Evolutionary conservation across 2,113 vertebrate genomes (phyloP), one percentile per base, ranked within the genome.

Genomic region (Pongo abelii): DNA sequence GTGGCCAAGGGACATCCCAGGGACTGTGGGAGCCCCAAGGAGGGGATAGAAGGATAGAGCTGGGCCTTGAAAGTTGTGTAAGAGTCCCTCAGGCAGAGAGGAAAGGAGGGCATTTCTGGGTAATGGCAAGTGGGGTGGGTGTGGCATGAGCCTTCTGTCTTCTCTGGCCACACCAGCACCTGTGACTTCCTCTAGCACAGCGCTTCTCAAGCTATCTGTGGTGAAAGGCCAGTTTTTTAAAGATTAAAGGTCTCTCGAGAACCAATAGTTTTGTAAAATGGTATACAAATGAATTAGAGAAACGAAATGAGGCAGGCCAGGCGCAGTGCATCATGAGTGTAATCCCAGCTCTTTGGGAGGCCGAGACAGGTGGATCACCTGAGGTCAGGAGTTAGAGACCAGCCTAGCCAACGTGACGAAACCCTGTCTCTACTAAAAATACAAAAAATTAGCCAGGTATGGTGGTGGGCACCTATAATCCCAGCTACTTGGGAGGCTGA

Each of bases 51-150:
- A 70, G 10, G 4, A 40, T 80, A 30, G 78, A 80, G 5, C 81
- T 67, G 78, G 94, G 95, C 64, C 48, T 70, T 61, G 77, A 46
- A 48, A 59, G 75, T 10, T 61, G 16, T 18, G 18, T 70, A 96
- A 93, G 87, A 95, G 78, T 94, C 61, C 59, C 52, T 86, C 48
- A 48, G 64, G 57, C 57, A 93, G 74, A 89, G 67, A 84, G 52
- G 64, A 70, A 72, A 57, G 8, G 35, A 64, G 80, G 27, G 46
- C 48, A 48, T 93, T 69, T 77, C 55, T 80, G 43, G 10, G n/a
- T 17, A 50, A 25, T 18, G 80, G 25, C 9, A 9, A 18, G 17
- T 18, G 20, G 20, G 46, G 16, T 43, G 35, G 38, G 17, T 32
- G 2, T 72, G 52, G 30, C 30, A 9, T 38, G 23, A 7, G 9